Evolutionary conservation across 1,140 invertebrate genomes (phyloP).

Genomic region (Bombus breviceps): DNA sequence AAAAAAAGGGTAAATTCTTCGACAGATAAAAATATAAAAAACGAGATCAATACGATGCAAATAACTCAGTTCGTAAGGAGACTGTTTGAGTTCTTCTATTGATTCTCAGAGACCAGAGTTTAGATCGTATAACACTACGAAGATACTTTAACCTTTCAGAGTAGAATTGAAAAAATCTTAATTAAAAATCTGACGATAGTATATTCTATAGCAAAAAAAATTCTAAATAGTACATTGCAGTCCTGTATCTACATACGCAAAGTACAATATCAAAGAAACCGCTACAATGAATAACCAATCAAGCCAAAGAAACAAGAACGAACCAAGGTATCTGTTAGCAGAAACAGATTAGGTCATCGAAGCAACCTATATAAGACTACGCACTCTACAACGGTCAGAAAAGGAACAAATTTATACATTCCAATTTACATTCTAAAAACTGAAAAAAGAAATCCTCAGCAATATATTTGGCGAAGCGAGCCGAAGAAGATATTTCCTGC

Average conservation of each 20-base stretch:
- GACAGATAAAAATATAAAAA: not conserved
- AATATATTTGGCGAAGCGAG: not conserved
- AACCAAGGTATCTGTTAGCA: not conserved
- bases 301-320: not conserved
- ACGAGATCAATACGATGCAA: not conserved
- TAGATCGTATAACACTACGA: not conserved
- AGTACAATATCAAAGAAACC: not conserved
- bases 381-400: not conserved
- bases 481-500: conserved; percentile 29
- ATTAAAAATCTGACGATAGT: not conserved
- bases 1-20: not conserved
- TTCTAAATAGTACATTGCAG: not conserved
- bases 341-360: not conserved
- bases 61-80: not conserved
- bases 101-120: too few species aligned
- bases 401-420: not conserved
- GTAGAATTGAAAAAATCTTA: not conserved
- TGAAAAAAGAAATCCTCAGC: not conserved
- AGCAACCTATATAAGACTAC: not conserved
- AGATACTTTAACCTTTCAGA: too few species aligned
- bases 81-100: too few species aligned
- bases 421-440: not conserved
- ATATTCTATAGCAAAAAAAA: too few species aligned
- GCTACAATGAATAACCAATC: not conserved
- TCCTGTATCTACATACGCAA: fast-evolving